phyloP scores from a whole-genome alignment of 2,888 invertebrate species.

The Epicampocera succincta region DNA sequence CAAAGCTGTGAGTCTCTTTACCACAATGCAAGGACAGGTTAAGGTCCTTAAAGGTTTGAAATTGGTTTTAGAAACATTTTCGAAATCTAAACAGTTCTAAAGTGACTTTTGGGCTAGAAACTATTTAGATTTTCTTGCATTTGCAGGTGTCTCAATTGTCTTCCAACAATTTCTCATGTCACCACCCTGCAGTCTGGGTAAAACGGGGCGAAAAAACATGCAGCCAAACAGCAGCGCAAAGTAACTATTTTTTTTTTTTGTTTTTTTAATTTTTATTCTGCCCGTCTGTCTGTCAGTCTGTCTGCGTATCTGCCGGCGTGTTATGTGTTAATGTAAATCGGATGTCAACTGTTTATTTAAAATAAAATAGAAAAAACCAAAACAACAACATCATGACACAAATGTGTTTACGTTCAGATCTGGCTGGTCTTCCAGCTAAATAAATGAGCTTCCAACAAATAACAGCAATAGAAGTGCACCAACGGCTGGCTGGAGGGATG shows the following conservation, averaged over 20 bases:
- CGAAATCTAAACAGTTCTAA: too few relatives aligned
- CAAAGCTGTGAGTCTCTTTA: too few relatives aligned
- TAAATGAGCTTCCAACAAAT: slow-evolving; percentile 43
- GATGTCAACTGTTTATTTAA: slow-evolving; percentile 75
- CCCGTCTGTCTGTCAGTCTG: slow-evolving; percentile 10
- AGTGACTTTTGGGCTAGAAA: too few relatives aligned
- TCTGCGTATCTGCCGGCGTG: slow-evolving; percentile 30
- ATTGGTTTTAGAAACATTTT: too few relatives aligned
- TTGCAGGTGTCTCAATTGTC: slow-evolving; percentile 5
- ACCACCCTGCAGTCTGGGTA: not conserved
- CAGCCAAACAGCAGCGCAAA: slow-evolving; percentile 53
- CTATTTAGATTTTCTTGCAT: too few relatives aligned
- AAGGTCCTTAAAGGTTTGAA: too few relatives aligned
- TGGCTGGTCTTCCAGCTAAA: slow-evolving; percentile 33
- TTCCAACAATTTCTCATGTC: not conserved
- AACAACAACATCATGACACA: slow-evolving; percentile 16
- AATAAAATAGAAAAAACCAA: slow-evolving; percentile 16
- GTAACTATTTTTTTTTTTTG: too few relatives aligned
- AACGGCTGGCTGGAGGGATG: slow-evolving; percentile 33
- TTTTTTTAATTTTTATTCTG: slow-evolving; percentile 4
- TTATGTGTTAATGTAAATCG: slow-evolving; percentile 79
- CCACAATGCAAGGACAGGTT: too few relatives aligned
- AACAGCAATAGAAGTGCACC: slow-evolving; percentile 31
- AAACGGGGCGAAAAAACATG: not conserved
- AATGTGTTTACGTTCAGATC: slow-evolving; percentile 34